Conservation (phyloP, 2,797 vertebrate species). For the Apogon talboti region DNA sequence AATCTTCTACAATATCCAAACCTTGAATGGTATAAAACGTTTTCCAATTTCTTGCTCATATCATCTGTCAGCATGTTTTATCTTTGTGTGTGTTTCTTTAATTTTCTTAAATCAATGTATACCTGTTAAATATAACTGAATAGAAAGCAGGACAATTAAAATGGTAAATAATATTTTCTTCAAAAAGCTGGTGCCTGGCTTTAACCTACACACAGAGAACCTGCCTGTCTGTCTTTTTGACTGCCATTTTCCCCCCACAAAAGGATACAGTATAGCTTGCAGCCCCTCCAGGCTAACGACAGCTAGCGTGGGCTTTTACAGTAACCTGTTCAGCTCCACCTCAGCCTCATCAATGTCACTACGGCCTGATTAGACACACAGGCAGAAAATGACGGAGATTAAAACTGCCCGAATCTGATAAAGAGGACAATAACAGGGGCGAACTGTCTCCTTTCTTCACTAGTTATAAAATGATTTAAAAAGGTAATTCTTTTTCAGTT, state of each 20-base stretch:
- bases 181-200: neutral
- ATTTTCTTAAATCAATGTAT: neutral
- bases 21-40: conserved; percentile 11
- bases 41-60: neutral
- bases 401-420: conserved; percentile 49
- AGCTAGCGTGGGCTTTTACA: conserved; percentile 26
- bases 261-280: conserved; percentile 43
- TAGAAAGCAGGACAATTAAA: neutral
- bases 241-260: conserved; percentile 49
- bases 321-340: conserved; percentile 44
- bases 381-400: conserved; percentile 46
- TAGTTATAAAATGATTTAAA: conserved; percentile 17
- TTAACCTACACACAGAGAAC: conserved; percentile 3
- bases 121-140: no score
- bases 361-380: conserved; percentile 55
- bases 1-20: neutral
- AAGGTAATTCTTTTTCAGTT: conserved; percentile 30
- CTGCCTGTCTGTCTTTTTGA: conserved; percentile 36
- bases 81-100: neutral
- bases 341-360: conserved; percentile 51
- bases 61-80: neutral
- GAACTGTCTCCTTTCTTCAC: conserved; percentile 21
- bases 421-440: conserved; percentile 39
- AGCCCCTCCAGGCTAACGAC: conserved; percentile 31
- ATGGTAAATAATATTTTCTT: neutral